Evolutionary conservation across 2,113 vertebrate species (phyloP).

Genomic region (Mohoua ochrocephala): DNA sequence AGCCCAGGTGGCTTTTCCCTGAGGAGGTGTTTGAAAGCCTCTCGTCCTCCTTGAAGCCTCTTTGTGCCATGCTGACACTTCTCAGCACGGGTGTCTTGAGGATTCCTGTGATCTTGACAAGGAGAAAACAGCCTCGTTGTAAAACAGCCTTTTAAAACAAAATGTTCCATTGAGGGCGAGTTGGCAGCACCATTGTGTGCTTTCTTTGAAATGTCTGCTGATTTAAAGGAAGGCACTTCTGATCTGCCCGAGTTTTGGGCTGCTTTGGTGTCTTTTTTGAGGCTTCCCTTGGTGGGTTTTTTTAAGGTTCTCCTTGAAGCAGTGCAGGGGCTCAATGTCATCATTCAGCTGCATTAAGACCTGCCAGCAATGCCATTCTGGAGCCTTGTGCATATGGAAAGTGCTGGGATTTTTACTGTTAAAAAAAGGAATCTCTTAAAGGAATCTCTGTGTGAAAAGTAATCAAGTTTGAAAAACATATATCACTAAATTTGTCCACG

Average conservation of each 20-base stretch:
- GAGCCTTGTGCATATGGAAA: neutral
- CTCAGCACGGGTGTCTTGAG: neutral
- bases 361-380: neutral
- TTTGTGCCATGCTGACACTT: neutral
- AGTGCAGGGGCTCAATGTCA: neutral
- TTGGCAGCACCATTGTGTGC: neutral
- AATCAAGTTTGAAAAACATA: neutral
- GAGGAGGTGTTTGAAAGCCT: neutral
- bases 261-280: neutral
- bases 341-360: neutral
- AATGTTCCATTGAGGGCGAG: neutral
- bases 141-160: neutral
- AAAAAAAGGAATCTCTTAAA: neutral
- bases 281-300: neutral
- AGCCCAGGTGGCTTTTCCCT: neutral
- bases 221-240: neutral
- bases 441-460: neutral
- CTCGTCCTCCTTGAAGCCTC: neutral
- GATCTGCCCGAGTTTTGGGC: neutral
- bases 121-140: neutral
- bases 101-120: neutral
- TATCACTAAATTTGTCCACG: neutral
- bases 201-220: neutral
- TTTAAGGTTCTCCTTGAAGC: neutral
- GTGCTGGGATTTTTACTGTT: neutral